Conservation (phyloP, 2,888 invertebrate genomes). For the Smittia sp. region DNA sequence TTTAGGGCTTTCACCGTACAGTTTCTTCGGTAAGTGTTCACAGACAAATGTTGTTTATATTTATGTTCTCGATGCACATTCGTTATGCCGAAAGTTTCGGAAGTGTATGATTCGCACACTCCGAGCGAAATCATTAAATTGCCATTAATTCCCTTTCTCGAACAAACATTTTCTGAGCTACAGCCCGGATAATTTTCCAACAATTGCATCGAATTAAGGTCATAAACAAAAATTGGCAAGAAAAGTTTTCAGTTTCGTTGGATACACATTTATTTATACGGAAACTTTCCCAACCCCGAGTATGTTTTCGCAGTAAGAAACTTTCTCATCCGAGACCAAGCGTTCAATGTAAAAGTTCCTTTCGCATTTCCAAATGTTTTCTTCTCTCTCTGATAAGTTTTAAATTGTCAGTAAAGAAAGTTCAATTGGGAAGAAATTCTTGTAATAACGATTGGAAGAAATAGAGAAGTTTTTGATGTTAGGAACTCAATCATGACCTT, state of each 20-base stretch:
- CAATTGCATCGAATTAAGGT: slow-evolving; percentile 33
- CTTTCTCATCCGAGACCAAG: background rate
- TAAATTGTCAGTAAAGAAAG: background rate
- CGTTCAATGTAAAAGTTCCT: background rate
- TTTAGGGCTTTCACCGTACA: background rate
- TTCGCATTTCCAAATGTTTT: background rate
- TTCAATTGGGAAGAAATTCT: background rate
- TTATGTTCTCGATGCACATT: too few species aligned
- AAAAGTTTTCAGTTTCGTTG: background rate
- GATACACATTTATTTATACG: background rate
- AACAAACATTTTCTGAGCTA: background rate
- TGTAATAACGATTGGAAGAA: background rate
- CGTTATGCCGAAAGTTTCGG: too few species aligned
- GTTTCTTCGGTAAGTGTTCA: background rate
- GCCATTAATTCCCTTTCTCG: slow-evolving; percentile 6
- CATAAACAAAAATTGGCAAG: background rate
- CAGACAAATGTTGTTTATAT: too few species aligned
- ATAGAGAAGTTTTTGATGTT: background rate
- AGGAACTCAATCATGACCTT: too few species aligned
- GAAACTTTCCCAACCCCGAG: background rate
- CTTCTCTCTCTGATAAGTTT: background rate
- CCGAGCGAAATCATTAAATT: slow-evolving; percentile 18
- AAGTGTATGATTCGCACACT: too few species aligned
- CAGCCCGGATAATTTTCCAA: slow-evolving; percentile 25
- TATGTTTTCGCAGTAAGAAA: background rate